Evolutionary conservation across 2,797 vertebrate species (phyloP).

Genomic region (Gouania willdenowi): DNA sequence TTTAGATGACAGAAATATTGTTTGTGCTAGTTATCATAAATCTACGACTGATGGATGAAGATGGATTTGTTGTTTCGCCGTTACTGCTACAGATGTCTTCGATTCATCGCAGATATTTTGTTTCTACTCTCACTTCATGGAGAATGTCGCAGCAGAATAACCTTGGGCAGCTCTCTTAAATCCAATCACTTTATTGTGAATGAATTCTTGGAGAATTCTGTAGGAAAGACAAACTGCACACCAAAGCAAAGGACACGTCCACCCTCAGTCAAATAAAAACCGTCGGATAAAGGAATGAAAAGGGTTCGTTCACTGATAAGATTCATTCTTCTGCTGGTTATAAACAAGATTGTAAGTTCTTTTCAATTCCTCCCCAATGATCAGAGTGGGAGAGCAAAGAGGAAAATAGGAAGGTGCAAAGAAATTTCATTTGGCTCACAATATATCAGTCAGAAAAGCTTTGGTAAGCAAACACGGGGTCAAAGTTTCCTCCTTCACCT

Average conservation of each 20-base stretch:
- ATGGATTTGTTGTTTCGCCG: too few species aligned
- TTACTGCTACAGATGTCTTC: too few species aligned
- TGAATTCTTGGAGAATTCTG: conserved; percentile 62
- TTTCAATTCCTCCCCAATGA: conserved; percentile 43
- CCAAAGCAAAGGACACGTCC: conserved; percentile 46
- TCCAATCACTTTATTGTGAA: conserved; percentile 51
- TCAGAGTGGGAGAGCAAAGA: conserved; percentile 28
- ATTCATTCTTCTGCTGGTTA: conserved; percentile 48
- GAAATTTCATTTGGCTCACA: conserved; percentile 58
- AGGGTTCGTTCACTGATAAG: conserved; percentile 68
- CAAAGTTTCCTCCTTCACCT: conserved; percentile 26
- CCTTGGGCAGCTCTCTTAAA: conserved; percentile 48
- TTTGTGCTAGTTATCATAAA: too few species aligned
- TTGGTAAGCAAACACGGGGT: conserved; percentile 18
- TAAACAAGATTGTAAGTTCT: conserved; percentile 25
- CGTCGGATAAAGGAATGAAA: conserved; percentile 23
- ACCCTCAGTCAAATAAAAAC: conserved; percentile 36
- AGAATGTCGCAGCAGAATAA: conserved; percentile 37
- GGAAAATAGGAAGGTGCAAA: too few species aligned
- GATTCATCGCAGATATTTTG: too few species aligned
- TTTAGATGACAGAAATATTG: too few species aligned
- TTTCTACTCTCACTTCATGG: not conserved
- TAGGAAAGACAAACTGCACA: conserved; percentile 41
- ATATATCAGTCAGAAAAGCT: conserved; percentile 58
- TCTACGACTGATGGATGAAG: too few species aligned